Base-by-base conservation (phyloP, 1,140 invertebrate genomes). In the Trissolcus basalis region DNA sequence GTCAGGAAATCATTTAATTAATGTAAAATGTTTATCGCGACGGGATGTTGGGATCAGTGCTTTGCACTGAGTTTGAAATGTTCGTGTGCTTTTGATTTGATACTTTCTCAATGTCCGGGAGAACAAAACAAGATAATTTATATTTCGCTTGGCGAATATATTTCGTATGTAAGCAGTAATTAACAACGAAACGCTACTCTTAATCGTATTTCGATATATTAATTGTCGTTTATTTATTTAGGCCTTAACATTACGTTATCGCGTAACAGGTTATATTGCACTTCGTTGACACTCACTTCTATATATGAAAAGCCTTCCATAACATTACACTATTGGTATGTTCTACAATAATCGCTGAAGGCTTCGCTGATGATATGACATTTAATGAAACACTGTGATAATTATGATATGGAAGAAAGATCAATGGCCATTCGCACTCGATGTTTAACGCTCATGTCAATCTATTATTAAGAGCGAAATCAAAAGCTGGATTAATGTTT, bases 381-480 rank as follows among this genome's bases (percentile, higher is more conserved):
- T 58, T 79, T 80, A 81, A 82, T 82, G 80, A 81, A 78, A 77
- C 54, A 77, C 76, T 60, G 79, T 76, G 81, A 85, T 80, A 79
- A 73, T 69, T 77, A 81, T 82, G 84, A 85, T 85, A 86, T 85
- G 81, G 75, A 81, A 77, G 68, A 79, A 70, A 68, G 77, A 83
- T 84, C 77, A 60, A 54, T 72, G 61, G 60, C 58, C 16, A 59
- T 39, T 41, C 60, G 68, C 56, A 50, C 55, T 67, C 9, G 59
- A 80, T 74, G 80, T 74, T 60, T 36, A 10, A 72, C n/a, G 44
- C 9, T n/a, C 36, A 39, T n/a, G 36, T 39, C 36, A 8, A 27
- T 27, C 6, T n/a, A n/a, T 27, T 27, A 27, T 3, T 27, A 27
- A 3, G 19, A 3, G 19, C 19, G 19, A 27, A 27, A 27, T 27